Conservation (phyloP, 1,140 invertebrate genomes). For the Brachionus asplanchnoidis region DNA sequence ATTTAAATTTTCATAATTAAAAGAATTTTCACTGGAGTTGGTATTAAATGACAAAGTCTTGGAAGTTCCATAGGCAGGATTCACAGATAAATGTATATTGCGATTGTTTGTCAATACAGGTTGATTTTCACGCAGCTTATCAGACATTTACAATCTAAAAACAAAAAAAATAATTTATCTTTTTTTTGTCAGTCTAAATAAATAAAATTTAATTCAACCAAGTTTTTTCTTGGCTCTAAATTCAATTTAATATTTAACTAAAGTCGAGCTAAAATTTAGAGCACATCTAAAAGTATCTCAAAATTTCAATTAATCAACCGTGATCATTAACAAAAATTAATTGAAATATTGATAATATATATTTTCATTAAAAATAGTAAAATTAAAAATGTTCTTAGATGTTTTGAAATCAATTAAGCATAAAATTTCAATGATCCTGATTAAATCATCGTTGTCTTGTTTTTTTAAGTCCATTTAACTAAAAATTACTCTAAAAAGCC, state of each 20-base stretch:
- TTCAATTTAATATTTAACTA: background rate
- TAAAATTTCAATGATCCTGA: background rate
- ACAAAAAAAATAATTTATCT: background rate
- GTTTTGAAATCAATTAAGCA: background rate
- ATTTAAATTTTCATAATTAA: background rate
- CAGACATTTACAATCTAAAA: background rate
- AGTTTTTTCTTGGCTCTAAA: background rate
- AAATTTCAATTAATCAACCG: background rate
- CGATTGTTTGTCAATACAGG: background rate
- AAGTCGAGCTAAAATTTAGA: background rate
- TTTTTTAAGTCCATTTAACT: background rate
- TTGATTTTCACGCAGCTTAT: background rate
- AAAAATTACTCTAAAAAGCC: background rate
- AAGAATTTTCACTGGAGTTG: background rate
- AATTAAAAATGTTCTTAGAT: background rate
- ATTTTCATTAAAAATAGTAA: background rate
- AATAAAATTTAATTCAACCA: background rate
- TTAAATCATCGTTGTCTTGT: background rate
- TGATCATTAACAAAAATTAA: background rate
- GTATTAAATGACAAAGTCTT: background rate
- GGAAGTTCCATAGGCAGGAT: background rate
- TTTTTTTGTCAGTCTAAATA: background rate
- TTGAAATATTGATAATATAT: background rate
- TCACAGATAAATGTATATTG: background rate
- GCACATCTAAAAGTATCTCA: background rate